Evolutionary conservation across 2,888 invertebrate species (phyloP).

Genomic region (Chloroclysta siterata): DNA sequence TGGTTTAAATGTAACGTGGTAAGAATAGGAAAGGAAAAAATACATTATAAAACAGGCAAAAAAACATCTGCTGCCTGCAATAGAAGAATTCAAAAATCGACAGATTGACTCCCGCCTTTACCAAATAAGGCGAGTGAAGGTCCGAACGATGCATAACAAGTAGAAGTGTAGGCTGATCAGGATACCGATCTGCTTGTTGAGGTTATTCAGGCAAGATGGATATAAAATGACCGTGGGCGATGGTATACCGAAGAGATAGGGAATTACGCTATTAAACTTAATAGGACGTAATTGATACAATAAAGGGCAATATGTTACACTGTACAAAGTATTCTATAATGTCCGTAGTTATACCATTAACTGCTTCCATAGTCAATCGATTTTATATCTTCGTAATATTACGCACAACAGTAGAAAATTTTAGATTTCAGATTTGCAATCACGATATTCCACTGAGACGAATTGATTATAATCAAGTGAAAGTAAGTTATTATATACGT

Average conservation of each 20-base stretch:
- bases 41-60: constrained; percentile 45
- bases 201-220: constrained; percentile 40
- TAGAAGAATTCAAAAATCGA: constrained; percentile 46
- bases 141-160: constrained; percentile 65
- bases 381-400: constrained; percentile 6
- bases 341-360: neutral
- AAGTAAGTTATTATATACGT: constrained; percentile 42
- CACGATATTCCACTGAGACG: constrained; percentile 46
- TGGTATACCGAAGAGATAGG: constrained; percentile 31
- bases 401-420: constrained; percentile 10
- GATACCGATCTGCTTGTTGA: constrained; percentile 40
- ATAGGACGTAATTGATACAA: constrained; percentile 45
- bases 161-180: constrained; percentile 60
- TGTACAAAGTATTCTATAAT: constrained; percentile 1
- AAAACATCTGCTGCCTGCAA: constrained; percentile 52
- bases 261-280: constrained; percentile 44
- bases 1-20: neutral
- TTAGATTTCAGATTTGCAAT: constrained; percentile 26
- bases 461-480: constrained; percentile 54
- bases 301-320: constrained; percentile 15
- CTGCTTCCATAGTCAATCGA: neutral
- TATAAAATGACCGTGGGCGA: constrained; percentile 54
- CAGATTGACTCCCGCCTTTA: constrained; percentile 47
- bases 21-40: constrained; percentile 5
- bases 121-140: constrained; percentile 61